Base-by-base conservation (phyloP, 2,888 invertebrate genomes). In the Patella ulyssiponensis region DNA sequence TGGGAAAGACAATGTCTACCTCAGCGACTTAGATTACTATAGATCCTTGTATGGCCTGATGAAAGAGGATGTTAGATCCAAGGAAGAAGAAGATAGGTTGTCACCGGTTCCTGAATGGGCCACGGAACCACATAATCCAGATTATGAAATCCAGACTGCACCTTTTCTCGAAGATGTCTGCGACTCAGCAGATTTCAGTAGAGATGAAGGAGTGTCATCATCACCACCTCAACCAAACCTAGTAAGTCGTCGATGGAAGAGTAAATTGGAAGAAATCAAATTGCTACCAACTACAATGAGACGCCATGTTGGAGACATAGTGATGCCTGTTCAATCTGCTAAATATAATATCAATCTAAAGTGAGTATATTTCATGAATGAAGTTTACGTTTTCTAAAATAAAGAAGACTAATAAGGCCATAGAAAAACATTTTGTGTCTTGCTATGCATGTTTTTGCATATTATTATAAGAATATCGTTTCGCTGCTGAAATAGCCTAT, bases 211-310 rank as follows among this genome's bases (percentile, higher is more conserved):
- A 70, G 14, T 15, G 14, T 3, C 53, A 54, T 53, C 70, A 51
- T 56, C 56, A 52, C 51, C 20, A 1, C 27, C n/a, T 7, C 56
- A 73, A 69, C 69, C 71, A 14, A 64, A 53, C 27, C 76, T 77
- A 76, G 76, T 75, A 27, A 86, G 85, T 74, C 78, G 82, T 20
- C 81, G 88, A 7, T 88, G 88, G 88, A 80, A 81, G 33, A 79
- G 83, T 11, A 82, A 85, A 27, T 73, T 88, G 27, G 74, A 75
- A 20, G 80, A 82, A 71, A 83, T 87, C 53, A 79, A 83, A 69
- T 81, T 81, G 17, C 83, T 86, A 7, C 85, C 85, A 9, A 79
- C 82, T 33, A 82, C 81, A 15, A 82, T 78, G 76, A 77, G 83
- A 51, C 80, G 79, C n/a, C 80, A 85, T 64, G 75, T 85, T 27